These are phyloP conservation scores for Bilobella aurantiaca DNA, from an alignment of 1,140 invertebrate genomes.

Conservation along the genomic window DNA sequence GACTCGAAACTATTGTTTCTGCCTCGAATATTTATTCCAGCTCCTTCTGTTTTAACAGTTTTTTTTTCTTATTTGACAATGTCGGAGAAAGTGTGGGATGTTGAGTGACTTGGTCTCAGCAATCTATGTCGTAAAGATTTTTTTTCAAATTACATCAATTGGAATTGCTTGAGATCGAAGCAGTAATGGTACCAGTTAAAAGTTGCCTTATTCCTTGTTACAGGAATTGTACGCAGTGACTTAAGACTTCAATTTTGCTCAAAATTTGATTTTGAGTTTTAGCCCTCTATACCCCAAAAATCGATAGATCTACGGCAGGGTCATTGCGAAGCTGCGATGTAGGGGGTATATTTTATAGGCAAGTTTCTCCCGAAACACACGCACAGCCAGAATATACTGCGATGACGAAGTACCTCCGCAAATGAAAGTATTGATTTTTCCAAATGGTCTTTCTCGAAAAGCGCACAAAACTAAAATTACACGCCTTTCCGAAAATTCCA, in stretches of 20 bases:
- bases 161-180: too few species aligned
- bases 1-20: not conserved
- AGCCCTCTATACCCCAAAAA: too few species aligned
- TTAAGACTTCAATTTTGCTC: not conserved
- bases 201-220: too few species aligned
- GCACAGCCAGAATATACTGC: not conserved
- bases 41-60: not conserved
- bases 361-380: not conserved
- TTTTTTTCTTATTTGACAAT: not conserved
- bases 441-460: not conserved
- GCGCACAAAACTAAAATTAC: too few species aligned
- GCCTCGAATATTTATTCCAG: not conserved
- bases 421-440: conserved; percentile 7
- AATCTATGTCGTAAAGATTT: too few species aligned
- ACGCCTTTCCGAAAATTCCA: too few species aligned
- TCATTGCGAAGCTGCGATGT: not conserved
- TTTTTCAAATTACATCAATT: too few species aligned
- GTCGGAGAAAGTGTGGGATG: not conserved
- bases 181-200: too few species aligned
- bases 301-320: conserved; percentile 5
- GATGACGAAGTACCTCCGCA: conserved; percentile 4
- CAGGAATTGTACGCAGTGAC: not conserved
- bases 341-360: conserved; percentile 5
- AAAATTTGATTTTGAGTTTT: not conserved
- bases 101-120: too few species aligned